A percentile compares a stretch with the other conserved stretches of the same genome.
These are phyloP conservation scores for Myodes glareolus DNA, from an alignment of 2,113 vertebrate species.

Conservation along the genomic window DNA sequence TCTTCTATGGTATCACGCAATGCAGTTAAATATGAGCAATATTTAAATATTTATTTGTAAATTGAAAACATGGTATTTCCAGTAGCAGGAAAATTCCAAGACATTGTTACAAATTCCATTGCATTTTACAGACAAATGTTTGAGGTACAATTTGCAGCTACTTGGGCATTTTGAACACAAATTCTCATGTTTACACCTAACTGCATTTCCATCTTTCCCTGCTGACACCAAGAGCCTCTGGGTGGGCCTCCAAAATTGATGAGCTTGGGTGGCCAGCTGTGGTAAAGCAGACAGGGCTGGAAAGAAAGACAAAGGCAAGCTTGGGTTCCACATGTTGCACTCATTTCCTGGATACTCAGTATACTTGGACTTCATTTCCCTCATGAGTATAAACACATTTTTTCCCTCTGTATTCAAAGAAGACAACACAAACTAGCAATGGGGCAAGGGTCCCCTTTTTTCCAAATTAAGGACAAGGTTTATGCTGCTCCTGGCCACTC, in stretches of 20 bases:
- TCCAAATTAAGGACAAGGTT: not conserved
- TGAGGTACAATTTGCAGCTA: constrained; percentile 1
- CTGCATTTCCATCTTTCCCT: constrained; percentile 33
- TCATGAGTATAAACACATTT: constrained; percentile 15
- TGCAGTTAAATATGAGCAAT: not conserved
- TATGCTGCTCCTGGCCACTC: not conserved
- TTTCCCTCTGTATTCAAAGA: constrained; percentile 29
- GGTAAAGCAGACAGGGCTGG: not conserved
- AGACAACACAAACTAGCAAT: constrained; percentile 2
- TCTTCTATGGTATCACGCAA: not conserved
- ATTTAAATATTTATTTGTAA: constrained; percentile 42
- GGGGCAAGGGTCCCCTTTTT: not conserved
- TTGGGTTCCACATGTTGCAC: constrained; percentile 7
- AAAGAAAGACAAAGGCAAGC: constrained; percentile 48
- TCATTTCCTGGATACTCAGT: constrained; percentile 42
- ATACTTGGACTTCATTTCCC: not conserved
- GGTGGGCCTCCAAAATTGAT: constrained; percentile 45
- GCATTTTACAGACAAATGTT: constrained; percentile 23
- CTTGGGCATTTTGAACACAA: constrained; percentile 54
- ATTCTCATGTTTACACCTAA: constrained; percentile 65
- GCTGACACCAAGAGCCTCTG: constrained; percentile 48
- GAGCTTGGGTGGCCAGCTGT: constrained; percentile 34
- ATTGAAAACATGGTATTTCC: not conserved
- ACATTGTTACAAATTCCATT: constrained; percentile 5
- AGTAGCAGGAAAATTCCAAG: not conserved